Percentiles rank a stretch among this genome's conserved stretches.
phyloP scores from a whole-genome alignment of 2,888 invertebrate genomes.

The Calameuta filiformis region DNA sequence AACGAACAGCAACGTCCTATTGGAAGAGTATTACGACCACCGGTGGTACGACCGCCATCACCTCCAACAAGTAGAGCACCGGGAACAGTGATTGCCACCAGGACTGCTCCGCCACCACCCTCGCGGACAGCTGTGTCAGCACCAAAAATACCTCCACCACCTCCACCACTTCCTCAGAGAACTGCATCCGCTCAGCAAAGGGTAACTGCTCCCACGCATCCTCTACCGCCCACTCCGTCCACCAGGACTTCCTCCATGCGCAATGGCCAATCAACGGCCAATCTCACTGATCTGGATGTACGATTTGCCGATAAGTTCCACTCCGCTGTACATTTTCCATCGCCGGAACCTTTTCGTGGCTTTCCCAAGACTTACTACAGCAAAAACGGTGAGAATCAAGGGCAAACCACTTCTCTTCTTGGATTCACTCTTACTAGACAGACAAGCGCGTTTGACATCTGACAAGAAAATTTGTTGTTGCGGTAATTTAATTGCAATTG shows the following conservation, averaged over 20 bases:
- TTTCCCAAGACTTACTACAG: conserved; percentile 78
- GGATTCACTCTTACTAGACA: conserved; percentile 17
- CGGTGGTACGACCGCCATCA: conserved; percentile 71
- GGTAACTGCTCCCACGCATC: conserved; percentile 29
- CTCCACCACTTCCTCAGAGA: conserved; percentile 59
- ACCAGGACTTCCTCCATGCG: conserved; percentile 66
- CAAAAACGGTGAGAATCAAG: conserved; percentile 68
- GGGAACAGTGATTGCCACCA: conserved; percentile 30
- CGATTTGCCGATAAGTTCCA: conserved; percentile 77
- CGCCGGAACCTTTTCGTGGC: conserved; percentile 76
- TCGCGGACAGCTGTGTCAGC: conserved; percentile 53
- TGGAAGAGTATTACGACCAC: conserved; percentile 69
- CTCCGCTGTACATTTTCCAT: conserved; percentile 73
- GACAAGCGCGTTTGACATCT: not conserved
- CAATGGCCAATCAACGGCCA: conserved; percentile 56
- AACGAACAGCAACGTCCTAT: conserved; percentile 65
- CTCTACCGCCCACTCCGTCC: conserved; percentile 67
- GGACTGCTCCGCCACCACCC: conserved; percentile 61
- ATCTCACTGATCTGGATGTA: conserved; percentile 73
- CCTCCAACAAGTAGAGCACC: conserved; percentile 64
- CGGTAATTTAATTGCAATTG: not conserved
- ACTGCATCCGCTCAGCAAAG: conserved; percentile 43
- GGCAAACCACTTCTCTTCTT: conserved; percentile 21
- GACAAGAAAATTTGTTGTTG: conserved; percentile 10
- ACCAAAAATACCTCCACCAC: conserved; percentile 61